These are phyloP conservation scores for Rostratula benghalensis DNA, from an alignment of 2,113 vertebrate species.

Conservation along the genomic window DNA sequence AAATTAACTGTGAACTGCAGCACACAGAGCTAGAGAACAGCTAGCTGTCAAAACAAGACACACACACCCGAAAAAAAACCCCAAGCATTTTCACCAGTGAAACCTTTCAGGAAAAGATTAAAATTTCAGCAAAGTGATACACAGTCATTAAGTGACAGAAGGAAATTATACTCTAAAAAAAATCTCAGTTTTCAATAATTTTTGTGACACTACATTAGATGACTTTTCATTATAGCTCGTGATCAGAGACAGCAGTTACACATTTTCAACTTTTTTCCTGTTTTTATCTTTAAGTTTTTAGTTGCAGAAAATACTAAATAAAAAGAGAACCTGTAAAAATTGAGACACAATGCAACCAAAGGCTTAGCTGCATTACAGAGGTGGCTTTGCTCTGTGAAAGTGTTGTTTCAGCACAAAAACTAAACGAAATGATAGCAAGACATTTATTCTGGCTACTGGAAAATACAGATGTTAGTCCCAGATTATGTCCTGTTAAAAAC, in stretches of 20 bases:
- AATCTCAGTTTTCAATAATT: not conserved
- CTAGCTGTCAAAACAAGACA: not conserved
- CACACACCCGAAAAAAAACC: not conserved
- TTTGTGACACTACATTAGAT: not conserved
- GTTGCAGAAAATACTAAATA: not conserved
- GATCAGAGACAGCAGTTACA: not conserved
- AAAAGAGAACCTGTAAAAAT: not conserved
- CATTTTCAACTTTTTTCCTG: not conserved
- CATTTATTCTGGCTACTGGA: constrained; percentile 5
- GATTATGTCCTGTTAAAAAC: constrained; percentile 19
- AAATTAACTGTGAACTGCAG: not conserved
- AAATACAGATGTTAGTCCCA: constrained; percentile 41
- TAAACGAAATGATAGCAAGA: not conserved
- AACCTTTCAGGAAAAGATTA: not conserved
- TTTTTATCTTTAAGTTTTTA: not conserved
- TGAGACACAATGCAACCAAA: not conserved
- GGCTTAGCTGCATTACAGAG: not conserved
- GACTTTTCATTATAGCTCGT: not conserved
- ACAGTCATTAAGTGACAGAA: not conserved
- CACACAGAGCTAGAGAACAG: not conserved
- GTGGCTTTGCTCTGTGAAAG: not conserved
- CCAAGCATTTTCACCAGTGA: not conserved
- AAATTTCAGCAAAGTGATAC: not conserved
- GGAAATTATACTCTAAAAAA: not conserved
- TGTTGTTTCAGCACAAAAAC: constrained; percentile 5